Conservation (phyloP, 2,113 vertebrate genomes). For the Hypanus sabinus region DNA sequence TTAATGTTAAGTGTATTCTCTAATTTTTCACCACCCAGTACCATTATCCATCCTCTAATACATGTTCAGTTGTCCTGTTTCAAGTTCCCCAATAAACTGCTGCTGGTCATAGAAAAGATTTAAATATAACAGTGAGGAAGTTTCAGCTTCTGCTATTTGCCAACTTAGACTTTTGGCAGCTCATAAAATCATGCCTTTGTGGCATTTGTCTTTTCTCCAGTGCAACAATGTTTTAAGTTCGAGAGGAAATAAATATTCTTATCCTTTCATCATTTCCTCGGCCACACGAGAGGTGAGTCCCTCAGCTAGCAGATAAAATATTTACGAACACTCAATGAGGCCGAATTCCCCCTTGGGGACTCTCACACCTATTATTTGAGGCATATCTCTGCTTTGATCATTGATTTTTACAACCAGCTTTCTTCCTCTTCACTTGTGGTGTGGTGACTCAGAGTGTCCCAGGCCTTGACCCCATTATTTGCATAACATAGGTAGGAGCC, state of each 20-base stretch:
- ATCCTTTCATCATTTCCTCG: neutral
- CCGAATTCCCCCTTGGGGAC: neutral
- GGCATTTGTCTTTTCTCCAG: neutral
- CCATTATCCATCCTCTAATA: neutral
- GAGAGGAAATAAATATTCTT: neutral
- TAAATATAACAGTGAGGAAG: constrained; percentile 8
- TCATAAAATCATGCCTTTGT: neutral
- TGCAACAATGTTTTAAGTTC: neutral
- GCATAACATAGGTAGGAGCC: neutral
- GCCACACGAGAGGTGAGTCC: neutral
- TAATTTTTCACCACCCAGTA: neutral
- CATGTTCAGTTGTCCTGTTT: neutral
- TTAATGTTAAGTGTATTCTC: neutral
- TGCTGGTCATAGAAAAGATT: neutral
- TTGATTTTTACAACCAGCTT: neutral
- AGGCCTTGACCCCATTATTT: neutral
- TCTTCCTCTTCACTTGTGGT: neutral
- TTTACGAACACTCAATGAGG: neutral
- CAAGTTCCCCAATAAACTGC: constrained; percentile 4
- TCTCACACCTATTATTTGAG: neutral
- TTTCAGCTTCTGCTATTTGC: constrained; percentile 8
- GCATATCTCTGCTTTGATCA: neutral
- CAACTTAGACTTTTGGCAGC: neutral
- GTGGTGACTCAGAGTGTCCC: neutral
- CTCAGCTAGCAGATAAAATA: neutral